Evolutionary conservation across 2,888 invertebrate species (phyloP).

Genomic region (Perizoma affinitatum): DNA sequence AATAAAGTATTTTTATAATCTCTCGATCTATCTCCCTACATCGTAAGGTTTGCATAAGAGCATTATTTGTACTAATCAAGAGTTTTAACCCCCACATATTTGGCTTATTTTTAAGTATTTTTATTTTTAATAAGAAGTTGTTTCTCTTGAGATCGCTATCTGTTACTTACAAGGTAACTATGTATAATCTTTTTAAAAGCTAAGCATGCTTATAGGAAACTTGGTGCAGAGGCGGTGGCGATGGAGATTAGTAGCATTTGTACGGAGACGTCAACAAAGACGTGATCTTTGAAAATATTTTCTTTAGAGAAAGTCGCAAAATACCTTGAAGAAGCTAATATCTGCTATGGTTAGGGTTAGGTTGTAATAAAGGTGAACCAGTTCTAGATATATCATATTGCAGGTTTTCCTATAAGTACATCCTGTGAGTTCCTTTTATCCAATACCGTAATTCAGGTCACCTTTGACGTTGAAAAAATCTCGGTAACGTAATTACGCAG

Average conservation of each 20-base stretch:
- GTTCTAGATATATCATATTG: not conserved
- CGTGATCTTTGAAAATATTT: no score
- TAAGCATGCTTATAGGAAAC: not conserved
- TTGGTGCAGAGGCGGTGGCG: not conserved
- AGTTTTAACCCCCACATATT: not conserved
- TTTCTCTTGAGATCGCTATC: not conserved
- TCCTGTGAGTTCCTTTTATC: constrained; percentile 32
- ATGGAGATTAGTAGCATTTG: no score
- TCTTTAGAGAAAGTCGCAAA: not conserved
- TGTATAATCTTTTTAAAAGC: not conserved
- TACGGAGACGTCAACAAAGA: no score
- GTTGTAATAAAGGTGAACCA: not conserved
- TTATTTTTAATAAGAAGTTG: not conserved
- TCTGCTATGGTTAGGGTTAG: not conserved
- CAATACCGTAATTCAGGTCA: constrained; percentile 47
- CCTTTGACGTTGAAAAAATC: constrained; percentile 21
- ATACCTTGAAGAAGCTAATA: not conserved
- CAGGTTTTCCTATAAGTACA: not conserved
- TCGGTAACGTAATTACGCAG: constrained; percentile 10
- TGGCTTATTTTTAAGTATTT: not conserved
- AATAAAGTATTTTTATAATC: no score
- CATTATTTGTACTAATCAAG: not conserved
- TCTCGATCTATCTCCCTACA: no score
- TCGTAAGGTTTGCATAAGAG: no score
- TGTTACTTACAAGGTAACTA: constrained; percentile 1